A percentile compares a stretch with the other conserved stretches of the same genome.
phyloP scores from a whole-genome alignment of 2,797 vertebrate genomes.

The Pipistrellus pygmaeus region DNA sequence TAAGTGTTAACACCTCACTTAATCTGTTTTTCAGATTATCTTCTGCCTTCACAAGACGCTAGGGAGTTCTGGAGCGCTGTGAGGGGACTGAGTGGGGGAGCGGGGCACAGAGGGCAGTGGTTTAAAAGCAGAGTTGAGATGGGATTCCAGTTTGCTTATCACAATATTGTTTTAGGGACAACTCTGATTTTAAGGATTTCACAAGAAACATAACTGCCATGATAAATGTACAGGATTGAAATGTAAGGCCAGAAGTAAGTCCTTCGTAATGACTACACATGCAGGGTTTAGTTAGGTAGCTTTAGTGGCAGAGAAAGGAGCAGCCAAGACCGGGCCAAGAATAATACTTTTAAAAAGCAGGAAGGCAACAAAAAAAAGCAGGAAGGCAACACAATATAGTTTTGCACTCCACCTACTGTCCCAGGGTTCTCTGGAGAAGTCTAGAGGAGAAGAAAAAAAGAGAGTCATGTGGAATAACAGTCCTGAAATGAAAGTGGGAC shows the following conservation, averaged over 20 bases:
- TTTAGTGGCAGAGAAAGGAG: conserved; percentile 72
- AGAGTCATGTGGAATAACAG: conserved; percentile 66
- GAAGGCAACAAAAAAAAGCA: conserved; percentile 81
- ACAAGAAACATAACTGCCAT: conserved; percentile 15
- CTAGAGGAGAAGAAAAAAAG: conserved; percentile 59
- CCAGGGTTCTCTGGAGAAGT: conserved; percentile 79
- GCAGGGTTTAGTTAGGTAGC: conserved; percentile 27
- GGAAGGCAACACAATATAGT: conserved; percentile 87
- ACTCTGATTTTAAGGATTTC: conserved; percentile 9
- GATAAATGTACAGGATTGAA: conserved; percentile 39
- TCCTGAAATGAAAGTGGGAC: conserved; percentile 53
- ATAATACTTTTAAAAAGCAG: conserved; percentile 74
- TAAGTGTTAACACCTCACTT: conserved; percentile 44
- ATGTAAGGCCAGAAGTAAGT: conserved; percentile 47
- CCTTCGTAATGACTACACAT: conserved; percentile 50
- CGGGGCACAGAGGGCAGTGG: not conserved
- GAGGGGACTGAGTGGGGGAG: not conserved
- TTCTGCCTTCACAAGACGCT: not conserved
- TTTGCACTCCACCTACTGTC: conserved; percentile 86
- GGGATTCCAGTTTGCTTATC: conserved; percentile 30
- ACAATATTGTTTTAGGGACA: conserved; percentile 38
- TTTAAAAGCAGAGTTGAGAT: conserved; percentile 41
- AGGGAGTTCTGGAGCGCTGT: not conserved
- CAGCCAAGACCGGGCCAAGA: conserved; percentile 80
- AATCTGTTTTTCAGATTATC: conserved; percentile 29